Evolutionary conservation across 2,113 vertebrate species (phyloP).

Genomic region (Microtus ochrogaster): DNA sequence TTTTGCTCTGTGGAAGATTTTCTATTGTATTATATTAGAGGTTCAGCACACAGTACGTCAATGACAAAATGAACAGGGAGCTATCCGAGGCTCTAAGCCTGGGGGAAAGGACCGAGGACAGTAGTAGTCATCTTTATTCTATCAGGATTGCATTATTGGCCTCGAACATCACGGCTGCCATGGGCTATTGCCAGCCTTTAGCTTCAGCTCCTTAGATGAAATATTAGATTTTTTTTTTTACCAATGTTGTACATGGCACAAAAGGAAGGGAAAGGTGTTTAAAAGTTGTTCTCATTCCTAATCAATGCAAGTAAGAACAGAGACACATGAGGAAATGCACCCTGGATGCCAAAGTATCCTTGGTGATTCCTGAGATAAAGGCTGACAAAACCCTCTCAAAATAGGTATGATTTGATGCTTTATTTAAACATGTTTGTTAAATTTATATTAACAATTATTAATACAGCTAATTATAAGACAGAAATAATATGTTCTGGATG

Average conservation of each 20-base stretch:
- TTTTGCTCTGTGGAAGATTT: background rate
- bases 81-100: background rate
- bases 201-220: slow-evolving; percentile 51
- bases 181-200: slow-evolving; percentile 45
- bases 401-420: background rate
- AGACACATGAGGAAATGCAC: background rate
- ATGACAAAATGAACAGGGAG: slow-evolving; percentile 4
- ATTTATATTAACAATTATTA: background rate
- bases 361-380: background rate
- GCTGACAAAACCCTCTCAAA: slow-evolving; percentile 38
- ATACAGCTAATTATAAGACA: background rate
- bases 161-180: background rate
- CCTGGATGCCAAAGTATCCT: background rate
- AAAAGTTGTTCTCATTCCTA: background rate
- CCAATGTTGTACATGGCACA: background rate
- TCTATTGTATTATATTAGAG: slow-evolving; percentile 23
- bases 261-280: background rate
- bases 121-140: background rate
- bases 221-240: slow-evolving; percentile 55
- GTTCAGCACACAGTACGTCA: background rate
- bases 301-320: background rate
- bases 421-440: background rate
- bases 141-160: background rate
- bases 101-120: background rate
- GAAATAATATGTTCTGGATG: background rate